Base-by-base conservation (phyloP, 2,797 vertebrate species). In the Syngnathus acus region DNA sequence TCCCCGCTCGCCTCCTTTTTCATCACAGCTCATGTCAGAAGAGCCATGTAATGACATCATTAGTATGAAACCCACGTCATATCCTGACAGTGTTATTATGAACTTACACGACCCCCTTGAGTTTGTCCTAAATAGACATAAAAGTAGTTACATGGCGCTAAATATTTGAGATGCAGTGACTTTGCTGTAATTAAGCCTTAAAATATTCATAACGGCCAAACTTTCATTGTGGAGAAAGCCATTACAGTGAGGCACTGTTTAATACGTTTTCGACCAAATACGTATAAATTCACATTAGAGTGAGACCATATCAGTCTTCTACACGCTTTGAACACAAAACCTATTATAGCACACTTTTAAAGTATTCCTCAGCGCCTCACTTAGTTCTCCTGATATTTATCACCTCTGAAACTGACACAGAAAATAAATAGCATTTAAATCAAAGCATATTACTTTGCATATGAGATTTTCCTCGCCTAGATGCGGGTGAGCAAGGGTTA, bases 41-140 rank as follows among this genome's bases (percentile, higher is more conserved):
- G 59, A 74, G 70, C 70, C 74, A 79, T 69, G 66, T 65, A 51
- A 77, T 67, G 74, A 69, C 69, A 67, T 80, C 78, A 73, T 83
- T 78, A 80, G 73, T 62, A 60, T 78, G 62, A 54, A 23, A 54
- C 51, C n/a, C 3, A 2, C 17, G 8, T 50, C 48, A n/a, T n/a
- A 6, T 50, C 45, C 45, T 13, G 48, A n/a, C 51, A 26, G 21
- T 26, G 51, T 23, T 23, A 55, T 14, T 4, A 55, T 32, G 23
- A 57, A 57, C 14, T 7, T 14, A 6, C 16, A 32, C 37, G 23
- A 57, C 54, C 54, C 4, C 23, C 2, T 14, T 8, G 7, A 51
- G 19, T 21, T 51, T 21, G 50, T 32, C 26, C 54, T 32, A 54
- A 48, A 54, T 6, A 26, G 53, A 54, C 11, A 23, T 14, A 19